Evolutionary conservation across 2,797 vertebrate genomes (phyloP).

Genomic region (Orientallactaga sibirica): DNA sequence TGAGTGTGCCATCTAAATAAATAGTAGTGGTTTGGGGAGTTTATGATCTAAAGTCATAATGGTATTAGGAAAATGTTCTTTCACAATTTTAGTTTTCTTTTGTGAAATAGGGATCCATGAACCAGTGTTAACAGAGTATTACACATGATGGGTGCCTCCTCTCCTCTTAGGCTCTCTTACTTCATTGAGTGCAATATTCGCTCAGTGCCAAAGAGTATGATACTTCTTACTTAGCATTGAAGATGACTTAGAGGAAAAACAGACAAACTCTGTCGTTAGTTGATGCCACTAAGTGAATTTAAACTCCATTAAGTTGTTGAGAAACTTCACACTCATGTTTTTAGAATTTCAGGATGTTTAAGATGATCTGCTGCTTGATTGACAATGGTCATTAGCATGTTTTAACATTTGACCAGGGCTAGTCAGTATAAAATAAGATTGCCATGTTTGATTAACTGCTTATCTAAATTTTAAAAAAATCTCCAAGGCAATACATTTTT

Average conservation of each 20-base stretch:
- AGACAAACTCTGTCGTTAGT: not conserved
- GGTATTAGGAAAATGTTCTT: not conserved
- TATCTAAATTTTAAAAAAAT: not conserved
- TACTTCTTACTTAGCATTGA: not conserved
- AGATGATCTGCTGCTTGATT: not conserved
- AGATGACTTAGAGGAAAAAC: not conserved
- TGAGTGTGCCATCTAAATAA: not conserved
- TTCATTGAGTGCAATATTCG: not conserved
- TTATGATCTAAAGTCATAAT: not conserved
- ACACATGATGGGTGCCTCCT: no score
- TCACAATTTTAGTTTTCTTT: not conserved
- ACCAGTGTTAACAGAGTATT: not conserved
- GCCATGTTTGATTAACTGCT: not conserved
- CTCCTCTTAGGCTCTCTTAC: not conserved
- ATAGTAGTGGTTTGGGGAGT: not conserved
- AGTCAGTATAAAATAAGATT: not conserved
- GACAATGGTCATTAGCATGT: not conserved
- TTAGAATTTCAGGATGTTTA: not conserved
- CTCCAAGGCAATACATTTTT: not conserved
- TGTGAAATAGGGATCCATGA: not conserved
- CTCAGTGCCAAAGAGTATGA: not conserved
- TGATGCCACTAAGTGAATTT: not conserved
- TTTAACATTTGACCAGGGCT: constrained; percentile 31
- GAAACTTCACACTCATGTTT: not conserved
- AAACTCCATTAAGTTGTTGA: not conserved